Conservation (phyloP, 2,113 vertebrate species). For the Chionis minor region DNA sequence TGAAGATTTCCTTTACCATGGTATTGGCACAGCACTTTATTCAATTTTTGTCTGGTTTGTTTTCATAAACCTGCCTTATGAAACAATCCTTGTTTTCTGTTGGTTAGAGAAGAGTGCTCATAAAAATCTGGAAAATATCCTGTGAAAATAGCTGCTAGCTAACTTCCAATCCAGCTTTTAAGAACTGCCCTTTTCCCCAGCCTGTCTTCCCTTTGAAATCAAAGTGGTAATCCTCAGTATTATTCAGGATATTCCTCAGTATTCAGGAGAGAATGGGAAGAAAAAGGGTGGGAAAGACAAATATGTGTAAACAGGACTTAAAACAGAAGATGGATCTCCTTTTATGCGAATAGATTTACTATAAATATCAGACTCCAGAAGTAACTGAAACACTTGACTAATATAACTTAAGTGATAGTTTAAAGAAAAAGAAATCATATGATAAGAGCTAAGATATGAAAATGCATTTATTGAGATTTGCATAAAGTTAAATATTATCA, state of each 20-base stretch:
- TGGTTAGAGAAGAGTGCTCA: background rate
- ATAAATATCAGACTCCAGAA: background rate
- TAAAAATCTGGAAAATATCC: background rate
- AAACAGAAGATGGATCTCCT: background rate
- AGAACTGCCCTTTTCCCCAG: background rate
- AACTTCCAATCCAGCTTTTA: background rate
- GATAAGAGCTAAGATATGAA: background rate
- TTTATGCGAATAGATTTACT: background rate
- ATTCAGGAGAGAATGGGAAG: background rate
- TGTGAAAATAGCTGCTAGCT: background rate
- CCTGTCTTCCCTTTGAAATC: background rate
- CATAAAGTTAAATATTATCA: background rate
- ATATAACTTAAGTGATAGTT: background rate
- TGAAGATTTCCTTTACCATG: background rate
- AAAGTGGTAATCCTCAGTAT: background rate
- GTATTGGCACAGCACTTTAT: background rate
- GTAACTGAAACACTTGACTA: background rate
- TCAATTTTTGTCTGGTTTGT: background rate
- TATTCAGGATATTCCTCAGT: too few species aligned
- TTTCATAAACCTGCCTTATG: background rate
- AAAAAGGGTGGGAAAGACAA: background rate
- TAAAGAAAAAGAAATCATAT: background rate
- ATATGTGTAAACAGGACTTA: background rate
- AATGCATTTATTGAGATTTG: background rate
- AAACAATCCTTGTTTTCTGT: background rate